Evolutionary conservation across 2,888 invertebrate species (phyloP).

Genomic region (Melinopterus prodromus): DNA sequence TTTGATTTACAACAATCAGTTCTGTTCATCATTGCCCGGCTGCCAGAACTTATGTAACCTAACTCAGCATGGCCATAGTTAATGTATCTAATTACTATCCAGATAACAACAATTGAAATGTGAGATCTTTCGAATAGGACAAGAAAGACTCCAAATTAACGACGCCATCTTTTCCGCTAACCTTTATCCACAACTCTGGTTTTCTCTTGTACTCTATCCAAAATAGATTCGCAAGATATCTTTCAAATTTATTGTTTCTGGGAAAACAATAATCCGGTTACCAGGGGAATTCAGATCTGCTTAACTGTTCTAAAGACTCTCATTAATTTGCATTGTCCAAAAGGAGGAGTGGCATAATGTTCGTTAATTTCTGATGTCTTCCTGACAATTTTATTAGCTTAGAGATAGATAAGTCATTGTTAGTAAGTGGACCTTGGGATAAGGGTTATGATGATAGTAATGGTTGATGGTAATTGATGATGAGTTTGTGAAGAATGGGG

Average conservation of each 20-base stretch:
- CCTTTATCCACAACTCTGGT: background rate
- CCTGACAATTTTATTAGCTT: no score
- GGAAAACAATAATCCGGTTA: no score
- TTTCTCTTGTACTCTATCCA: background rate
- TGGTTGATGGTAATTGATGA: no score
- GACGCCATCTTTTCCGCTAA: background rate
- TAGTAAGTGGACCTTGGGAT: no score
- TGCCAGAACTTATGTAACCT: background rate
- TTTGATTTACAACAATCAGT: background rate
- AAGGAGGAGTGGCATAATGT: no score
- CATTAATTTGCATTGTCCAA: no score
- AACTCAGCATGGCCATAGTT: background rate
- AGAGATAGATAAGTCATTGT: no score
- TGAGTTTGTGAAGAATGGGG: background rate
- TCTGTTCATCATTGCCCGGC: background rate
- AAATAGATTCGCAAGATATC: background rate
- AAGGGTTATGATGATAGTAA: no score
- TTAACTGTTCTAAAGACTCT: no score
- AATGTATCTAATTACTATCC: background rate
- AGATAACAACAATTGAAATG: conserved; percentile 4
- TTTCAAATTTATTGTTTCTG: no score
- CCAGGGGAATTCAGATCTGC: no score
- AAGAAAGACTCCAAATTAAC: background rate
- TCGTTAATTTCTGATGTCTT: no score
- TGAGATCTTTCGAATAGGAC: background rate